Evolutionary conservation across 64 coral and sea anemone species (phyloP).

Genomic region (Montipora foliosa): DNA sequence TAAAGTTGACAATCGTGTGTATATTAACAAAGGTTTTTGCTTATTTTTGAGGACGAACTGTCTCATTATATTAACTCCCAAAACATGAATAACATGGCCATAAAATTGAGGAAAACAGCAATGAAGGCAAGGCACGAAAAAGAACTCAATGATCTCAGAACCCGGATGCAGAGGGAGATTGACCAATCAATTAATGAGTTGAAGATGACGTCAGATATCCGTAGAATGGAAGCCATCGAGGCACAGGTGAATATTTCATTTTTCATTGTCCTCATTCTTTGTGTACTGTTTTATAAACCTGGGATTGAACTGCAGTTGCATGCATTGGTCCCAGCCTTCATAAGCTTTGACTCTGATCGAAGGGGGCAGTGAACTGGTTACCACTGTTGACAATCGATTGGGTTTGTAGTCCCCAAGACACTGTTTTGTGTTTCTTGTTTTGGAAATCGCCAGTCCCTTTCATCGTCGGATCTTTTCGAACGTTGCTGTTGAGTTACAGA

Average conservation of each 20-base stretch:
- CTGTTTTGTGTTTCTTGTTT: too few species aligned
- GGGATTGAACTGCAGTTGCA: too few species aligned
- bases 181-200: constrained; percentile 84
- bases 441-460: too few species aligned
- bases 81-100: constrained; percentile 32
- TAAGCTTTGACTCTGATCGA: too few species aligned
- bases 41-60: background rate
- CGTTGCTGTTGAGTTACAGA: too few species aligned
- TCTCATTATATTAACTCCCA: constrained; percentile 27
- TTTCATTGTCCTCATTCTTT: background rate
- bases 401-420: too few species aligned
- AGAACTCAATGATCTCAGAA: constrained; percentile 60
- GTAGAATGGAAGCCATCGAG: constrained; percentile 70
- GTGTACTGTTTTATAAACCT: background rate
- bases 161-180: constrained; percentile 79
- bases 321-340: too few species aligned
- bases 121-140: constrained; percentile 87
- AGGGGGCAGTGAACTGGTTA: too few species aligned
- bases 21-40: background rate
- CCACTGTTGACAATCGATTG: too few species aligned
- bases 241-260: constrained; percentile 36
- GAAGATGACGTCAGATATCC: constrained; percentile 64
- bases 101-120: constrained; percentile 73
- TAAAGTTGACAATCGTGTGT: background rate
- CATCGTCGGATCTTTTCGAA: too few species aligned